Base-by-base conservation (phyloP, 2,113 vertebrate genomes). In the Neolamprologus kungweensis region DNA sequence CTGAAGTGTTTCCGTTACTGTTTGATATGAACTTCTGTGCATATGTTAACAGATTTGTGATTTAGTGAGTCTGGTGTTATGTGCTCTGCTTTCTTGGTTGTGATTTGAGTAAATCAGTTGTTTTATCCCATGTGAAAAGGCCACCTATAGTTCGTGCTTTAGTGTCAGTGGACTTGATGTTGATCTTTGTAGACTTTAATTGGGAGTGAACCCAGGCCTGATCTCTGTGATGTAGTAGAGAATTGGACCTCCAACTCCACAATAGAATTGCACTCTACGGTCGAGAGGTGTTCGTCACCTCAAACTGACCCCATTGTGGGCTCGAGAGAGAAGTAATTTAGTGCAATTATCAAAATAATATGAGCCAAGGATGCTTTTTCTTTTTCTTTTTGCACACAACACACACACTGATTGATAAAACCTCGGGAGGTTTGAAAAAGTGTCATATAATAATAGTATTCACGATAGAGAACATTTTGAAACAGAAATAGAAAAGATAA, bases 271-370 rank as follows among this genome's bases (percentile, higher is more conserved):
- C 42, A 12, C 3, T 78, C 71, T n/a, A n/a, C 10, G 0, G 26
- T 78, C 1, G 45, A 45, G 85, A 87, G 71, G 40, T 26, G 19
- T 85, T 87, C 4, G 12, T 85, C 23, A 63, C 65, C 4, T 31
- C 37, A 33, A 75, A 2, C 21, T 8, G 11, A 85, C 68, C 75
- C 45, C 60, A 89, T 81, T 87, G 26, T 57, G 45, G 23, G 7
- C 19, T 83, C 4, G 11, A 87, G 55, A 82, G 40, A 81, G 50
- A 90, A 53, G 21, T 80, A 31, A 81, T 88, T 89, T 42, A 11
- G 79, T 85, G 79, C 57, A 84, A 82, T 86, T 83, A 75, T 75
- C 23, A 31, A 78, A 86, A 60, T 87, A 54, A 89, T 80, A 26
- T 40, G 26, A 50, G 31, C 31, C 6, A 86, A 55, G 53, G 71